Percentiles rank a stretch among this genome's conserved stretches.
phyloP scores from a whole-genome alignment of 2,888 invertebrate genomes.

The Philhelius pedissequus region DNA sequence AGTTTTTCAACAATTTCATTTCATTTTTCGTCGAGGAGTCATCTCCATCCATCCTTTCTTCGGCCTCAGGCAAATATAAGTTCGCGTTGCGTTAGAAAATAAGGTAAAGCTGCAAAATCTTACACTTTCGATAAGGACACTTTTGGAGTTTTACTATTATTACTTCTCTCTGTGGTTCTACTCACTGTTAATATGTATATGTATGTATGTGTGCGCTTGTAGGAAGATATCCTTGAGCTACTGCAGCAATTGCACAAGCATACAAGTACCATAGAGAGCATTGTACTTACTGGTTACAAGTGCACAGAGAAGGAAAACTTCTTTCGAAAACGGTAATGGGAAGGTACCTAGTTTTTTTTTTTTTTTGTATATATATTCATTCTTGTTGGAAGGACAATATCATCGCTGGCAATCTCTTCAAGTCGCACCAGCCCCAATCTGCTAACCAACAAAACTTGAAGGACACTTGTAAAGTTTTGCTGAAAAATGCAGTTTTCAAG shows the following conservation, averaged over 20 bases:
- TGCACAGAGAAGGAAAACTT: constrained; percentile 41
- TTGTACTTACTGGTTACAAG: constrained; percentile 54
- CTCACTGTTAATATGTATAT: background rate
- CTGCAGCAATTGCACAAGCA: constrained; percentile 49
- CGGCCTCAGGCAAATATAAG: background rate
- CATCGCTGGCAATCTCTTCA: constrained; percentile 27
- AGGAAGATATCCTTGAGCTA: constrained; percentile 51
- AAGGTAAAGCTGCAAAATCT: constrained; percentile 63
- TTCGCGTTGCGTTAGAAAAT: constrained; percentile 12
- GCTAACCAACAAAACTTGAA: constrained; percentile 28
- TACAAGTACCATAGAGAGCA: constrained; percentile 63
- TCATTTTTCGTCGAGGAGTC: constrained; percentile 8
- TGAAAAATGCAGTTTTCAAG: constrained; percentile 67
- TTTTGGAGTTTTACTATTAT: constrained; percentile 67
- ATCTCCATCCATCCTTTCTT: too few species aligned
- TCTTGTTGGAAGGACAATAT: constrained; percentile 50
- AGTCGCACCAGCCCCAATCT: constrained; percentile 11
- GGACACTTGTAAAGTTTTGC: constrained; percentile 59
- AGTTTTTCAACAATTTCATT: constrained; percentile 52
- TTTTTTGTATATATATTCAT: constrained; percentile 56
- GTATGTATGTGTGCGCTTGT: background rate
- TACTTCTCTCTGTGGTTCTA: constrained; percentile 52
- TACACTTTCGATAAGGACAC: constrained; percentile 69
- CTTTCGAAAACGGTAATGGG: constrained; percentile 1
- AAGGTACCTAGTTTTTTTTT: background rate